Conservation (phyloP, 2,888 invertebrate species). For the Pemphredon lugubris region DNA sequence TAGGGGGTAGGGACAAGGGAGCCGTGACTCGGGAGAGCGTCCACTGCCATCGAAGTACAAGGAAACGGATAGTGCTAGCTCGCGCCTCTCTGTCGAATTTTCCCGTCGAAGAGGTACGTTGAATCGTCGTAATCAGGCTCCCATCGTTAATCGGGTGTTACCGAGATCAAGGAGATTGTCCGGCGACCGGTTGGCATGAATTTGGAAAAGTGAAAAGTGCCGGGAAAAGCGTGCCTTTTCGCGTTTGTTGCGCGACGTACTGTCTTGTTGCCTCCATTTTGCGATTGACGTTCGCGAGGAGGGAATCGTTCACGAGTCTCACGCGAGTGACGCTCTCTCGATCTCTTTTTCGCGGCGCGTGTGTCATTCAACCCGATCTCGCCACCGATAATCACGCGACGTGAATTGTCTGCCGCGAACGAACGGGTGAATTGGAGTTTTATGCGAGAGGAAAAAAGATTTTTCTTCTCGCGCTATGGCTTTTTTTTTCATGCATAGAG, state of each 20-base stretch:
- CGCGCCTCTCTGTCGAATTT: constrained; percentile 58
- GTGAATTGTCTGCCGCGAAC: too few species aligned
- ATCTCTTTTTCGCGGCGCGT: not conserved
- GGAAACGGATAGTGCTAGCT: constrained; percentile 69
- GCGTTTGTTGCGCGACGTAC: constrained; percentile 33
- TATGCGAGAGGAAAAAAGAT: too few species aligned
- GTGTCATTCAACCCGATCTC: constrained; percentile 11
- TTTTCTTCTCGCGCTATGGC: too few species aligned
- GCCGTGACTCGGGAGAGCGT: constrained; percentile 73
- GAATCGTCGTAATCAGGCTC: constrained; percentile 7
- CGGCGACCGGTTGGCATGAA: not conserved
- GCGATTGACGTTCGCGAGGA: constrained; percentile 66
- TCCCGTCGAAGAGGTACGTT: constrained; percentile 55
- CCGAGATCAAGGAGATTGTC: not conserved
- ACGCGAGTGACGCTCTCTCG: constrained; percentile 19
- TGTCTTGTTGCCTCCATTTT: constrained; percentile 70
- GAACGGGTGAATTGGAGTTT: too few species aligned
- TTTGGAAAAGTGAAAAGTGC: constrained; percentile 12
- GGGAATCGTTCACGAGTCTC: constrained; percentile 46
- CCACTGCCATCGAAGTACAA: constrained; percentile 78
- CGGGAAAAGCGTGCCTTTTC: constrained; percentile 29
- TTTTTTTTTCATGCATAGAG: constrained; percentile 42
- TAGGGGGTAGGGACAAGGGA: constrained; percentile 69
- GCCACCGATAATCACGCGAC: not conserved
- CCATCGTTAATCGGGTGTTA: constrained; percentile 7